These are phyloP conservation scores for Mamestra configurata DNA, from an alignment of 1,140 invertebrate species.

Conservation along the genomic window DNA sequence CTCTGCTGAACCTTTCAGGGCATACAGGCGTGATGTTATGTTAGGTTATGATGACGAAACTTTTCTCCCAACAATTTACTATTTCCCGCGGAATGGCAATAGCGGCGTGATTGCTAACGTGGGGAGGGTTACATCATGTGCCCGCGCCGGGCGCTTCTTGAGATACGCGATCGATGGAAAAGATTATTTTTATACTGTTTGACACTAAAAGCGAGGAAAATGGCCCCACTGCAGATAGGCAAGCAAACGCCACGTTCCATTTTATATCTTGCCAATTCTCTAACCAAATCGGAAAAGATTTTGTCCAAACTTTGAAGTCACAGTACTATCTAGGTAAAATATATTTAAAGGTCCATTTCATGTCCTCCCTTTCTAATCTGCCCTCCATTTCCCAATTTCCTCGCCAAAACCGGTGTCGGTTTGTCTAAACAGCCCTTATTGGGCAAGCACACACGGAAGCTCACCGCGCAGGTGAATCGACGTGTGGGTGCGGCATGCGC, in stretches of 20 bases:
- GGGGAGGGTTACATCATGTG: conserved; percentile 45
- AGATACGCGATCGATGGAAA: conserved; percentile 18
- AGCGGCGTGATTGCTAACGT: conserved; percentile 46
- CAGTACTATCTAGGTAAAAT: background rate
- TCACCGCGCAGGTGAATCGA: conserved; percentile 65
- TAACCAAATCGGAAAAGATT: too few relatives aligned
- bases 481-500: conserved; percentile 64
- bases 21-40: too few relatives aligned
- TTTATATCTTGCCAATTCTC: too few relatives aligned
- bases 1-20: too few relatives aligned
- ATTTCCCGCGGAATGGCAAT: conserved; percentile 57
- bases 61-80: conserved; percentile 63
- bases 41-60: conserved; percentile 52
- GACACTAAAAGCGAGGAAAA: too few relatives aligned
- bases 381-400: conserved; percentile 15
- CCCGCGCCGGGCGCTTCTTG: conserved; percentile 27
- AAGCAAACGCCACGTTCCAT: too few relatives aligned
- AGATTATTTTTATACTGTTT: background rate
- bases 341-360: background rate
- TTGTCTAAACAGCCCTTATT: conserved; percentile 46
- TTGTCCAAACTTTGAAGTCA: background rate
- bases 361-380: background rate
- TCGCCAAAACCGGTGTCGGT: conserved; percentile 26
- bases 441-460: conserved; percentile 69
- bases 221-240: too few relatives aligned